Conservation (phyloP, 2,888 invertebrate genomes). For the Allolobophora icterica region DNA sequence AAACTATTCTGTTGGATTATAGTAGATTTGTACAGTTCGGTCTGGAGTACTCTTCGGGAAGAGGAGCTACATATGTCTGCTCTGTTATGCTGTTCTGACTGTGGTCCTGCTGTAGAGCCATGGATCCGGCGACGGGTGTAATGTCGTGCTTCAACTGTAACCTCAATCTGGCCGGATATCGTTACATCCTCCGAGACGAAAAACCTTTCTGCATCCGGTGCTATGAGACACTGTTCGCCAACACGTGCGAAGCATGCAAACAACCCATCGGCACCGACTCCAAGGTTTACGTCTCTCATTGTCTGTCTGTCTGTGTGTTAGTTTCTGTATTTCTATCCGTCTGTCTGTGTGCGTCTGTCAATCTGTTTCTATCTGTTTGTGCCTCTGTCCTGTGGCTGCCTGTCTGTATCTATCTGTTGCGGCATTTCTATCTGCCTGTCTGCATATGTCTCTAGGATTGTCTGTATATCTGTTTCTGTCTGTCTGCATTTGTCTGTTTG, state of each 20-base stretch:
- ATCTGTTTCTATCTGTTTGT: no score
- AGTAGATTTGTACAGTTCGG: no score
- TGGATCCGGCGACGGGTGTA: not conserved
- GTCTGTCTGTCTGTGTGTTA: not conserved
- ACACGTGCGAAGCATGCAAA: slow-evolving; percentile 95
- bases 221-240: slow-evolving; percentile 97
- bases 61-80: not conserved
- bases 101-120: not conserved
- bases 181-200: slow-evolving; percentile 97
- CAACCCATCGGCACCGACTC: slow-evolving; percentile 91
- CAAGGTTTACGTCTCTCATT: slow-evolving; percentile 54
- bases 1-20: no score
- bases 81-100: no score
- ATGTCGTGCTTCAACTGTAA: slow-evolving; percentile 5
- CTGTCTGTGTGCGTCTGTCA: not conserved
- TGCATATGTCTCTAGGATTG: not conserved
- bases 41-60: not conserved
- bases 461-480: not conserved
- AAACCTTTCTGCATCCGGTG: slow-evolving; percentile 99
- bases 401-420: no score
- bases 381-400: no score
- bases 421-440: no score
- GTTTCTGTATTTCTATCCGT: slow-evolving; percentile 6
- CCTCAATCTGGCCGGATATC: slow-evolving; percentile 76
- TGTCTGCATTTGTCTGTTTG: not conserved